These are phyloP conservation scores for Cyanoderma ruficeps DNA, from an alignment of 2,113 vertebrate genomes.

Conservation along the genomic window DNA sequence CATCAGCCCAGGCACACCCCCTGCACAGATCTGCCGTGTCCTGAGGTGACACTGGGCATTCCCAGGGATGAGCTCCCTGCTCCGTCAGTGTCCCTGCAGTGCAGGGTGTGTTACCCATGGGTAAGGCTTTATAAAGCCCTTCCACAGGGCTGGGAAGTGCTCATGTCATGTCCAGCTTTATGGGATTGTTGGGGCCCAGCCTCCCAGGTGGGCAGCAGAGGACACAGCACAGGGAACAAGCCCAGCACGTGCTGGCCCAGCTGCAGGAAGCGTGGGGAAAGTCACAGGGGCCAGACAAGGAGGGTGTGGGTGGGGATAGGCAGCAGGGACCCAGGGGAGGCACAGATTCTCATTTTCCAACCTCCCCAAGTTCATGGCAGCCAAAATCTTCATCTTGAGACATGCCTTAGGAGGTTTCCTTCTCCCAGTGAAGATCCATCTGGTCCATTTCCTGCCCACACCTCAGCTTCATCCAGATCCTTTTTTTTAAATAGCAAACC, in stretches of 20 bases:
- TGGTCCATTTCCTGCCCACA: background rate
- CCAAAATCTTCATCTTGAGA: background rate
- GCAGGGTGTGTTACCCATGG: background rate
- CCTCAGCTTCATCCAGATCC: background rate
- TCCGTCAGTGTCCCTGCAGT: rapidly evolving
- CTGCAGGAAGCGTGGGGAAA: rapidly evolving
- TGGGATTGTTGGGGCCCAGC: background rate
- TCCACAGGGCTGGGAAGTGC: background rate
- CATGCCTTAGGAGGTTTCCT: background rate
- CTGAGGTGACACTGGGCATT: background rate
- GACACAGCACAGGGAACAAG: background rate
- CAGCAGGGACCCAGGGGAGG: background rate
- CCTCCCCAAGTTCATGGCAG: rapidly evolving
- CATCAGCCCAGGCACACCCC: background rate
- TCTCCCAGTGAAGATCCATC: background rate
- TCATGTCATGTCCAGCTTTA: background rate
- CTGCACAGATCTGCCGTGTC: background rate
- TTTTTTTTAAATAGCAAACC: background rate
- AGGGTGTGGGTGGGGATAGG: background rate
- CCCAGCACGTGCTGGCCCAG: background rate
- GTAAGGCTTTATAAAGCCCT: background rate
- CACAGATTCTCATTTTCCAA: background rate
- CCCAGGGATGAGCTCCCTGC: background rate
- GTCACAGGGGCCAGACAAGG: background rate
- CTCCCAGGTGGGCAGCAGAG: background rate